These are phyloP conservation scores for Entomobrya multifasciata DNA, from an alignment of 2,888 invertebrate genomes.

Conservation along the genomic window DNA sequence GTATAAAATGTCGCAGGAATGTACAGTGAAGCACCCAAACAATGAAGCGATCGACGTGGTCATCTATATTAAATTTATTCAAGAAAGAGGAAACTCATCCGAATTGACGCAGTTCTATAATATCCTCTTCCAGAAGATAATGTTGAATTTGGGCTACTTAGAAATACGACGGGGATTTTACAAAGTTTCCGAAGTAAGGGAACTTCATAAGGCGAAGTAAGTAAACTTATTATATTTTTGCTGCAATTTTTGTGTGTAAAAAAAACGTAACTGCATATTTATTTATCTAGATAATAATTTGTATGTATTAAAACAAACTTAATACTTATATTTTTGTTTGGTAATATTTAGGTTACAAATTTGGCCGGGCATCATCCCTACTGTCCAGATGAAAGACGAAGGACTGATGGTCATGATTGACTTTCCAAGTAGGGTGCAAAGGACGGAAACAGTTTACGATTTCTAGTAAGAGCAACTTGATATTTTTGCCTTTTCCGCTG, in stretches of 20 bases:
- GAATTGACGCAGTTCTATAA: conserved; percentile 92
- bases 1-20: too few species aligned
- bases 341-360: conserved; percentile 86
- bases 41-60: not conserved
- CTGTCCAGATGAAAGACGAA: conserved; percentile 92
- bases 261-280: too few species aligned
- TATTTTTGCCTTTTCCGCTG: too few species aligned
- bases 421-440: conserved; percentile 90
- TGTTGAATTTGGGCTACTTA: conserved; percentile 88
- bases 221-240: conserved; percentile 60
- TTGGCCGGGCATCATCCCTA: conserved; percentile 95
- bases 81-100: conserved; percentile 83
- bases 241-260: not conserved
- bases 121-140: conserved; percentile 89
- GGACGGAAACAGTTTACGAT: conserved; percentile 87
- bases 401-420: conserved; percentile 94
- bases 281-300: too few species aligned
- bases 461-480: conserved; percentile 72
- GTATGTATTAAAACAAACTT: not conserved
- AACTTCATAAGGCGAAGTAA: conserved; percentile 83
- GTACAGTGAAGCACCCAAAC: not conserved
- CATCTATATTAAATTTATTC: conserved; percentile 84
- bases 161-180: conserved; percentile 90
- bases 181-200: conserved; percentile 85
- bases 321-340: not conserved